Evolutionary conservation across 1,140 invertebrate species (phyloP).

Genomic region (Trypoxylus dichotomus): DNA sequence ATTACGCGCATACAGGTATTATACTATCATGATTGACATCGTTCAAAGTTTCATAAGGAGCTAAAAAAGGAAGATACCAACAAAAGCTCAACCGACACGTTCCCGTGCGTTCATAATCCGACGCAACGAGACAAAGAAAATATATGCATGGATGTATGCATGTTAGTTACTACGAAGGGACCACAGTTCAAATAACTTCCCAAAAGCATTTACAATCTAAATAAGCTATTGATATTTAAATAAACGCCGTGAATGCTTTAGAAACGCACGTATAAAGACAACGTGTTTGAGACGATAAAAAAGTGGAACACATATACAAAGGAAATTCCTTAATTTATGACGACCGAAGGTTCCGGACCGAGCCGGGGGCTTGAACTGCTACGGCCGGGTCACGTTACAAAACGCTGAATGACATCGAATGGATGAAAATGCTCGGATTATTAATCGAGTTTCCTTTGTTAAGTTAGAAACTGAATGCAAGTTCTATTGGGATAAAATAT

Average conservation of each 20-base stretch:
- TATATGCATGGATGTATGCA: neutral
- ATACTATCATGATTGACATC: neutral
- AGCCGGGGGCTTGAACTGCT: neutral
- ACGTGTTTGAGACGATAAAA: neutral
- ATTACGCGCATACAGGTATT: neutral
- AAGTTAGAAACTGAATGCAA: too few species aligned
- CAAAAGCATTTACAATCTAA: neutral
- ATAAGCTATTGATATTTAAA: conserved; percentile 4
- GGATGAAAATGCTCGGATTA: too few species aligned
- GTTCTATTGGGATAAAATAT: too few species aligned
- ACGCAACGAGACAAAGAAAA: neutral
- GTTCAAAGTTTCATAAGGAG: neutral
- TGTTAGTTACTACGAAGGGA: neutral
- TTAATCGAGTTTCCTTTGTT: too few species aligned
- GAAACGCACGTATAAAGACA: neutral
- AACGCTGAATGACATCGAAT: too few species aligned
- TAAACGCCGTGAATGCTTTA: neutral
- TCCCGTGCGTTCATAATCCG: neutral
- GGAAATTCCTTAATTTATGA: neutral
- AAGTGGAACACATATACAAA: neutral
- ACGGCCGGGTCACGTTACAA: neutral
- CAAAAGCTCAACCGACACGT: neutral
- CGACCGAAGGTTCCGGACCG: neutral
- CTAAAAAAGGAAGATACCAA: neutral
- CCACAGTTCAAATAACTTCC: neutral